phyloP scores from a whole-genome alignment of 2,888 invertebrate species.

The Sesia apiformis region DNA sequence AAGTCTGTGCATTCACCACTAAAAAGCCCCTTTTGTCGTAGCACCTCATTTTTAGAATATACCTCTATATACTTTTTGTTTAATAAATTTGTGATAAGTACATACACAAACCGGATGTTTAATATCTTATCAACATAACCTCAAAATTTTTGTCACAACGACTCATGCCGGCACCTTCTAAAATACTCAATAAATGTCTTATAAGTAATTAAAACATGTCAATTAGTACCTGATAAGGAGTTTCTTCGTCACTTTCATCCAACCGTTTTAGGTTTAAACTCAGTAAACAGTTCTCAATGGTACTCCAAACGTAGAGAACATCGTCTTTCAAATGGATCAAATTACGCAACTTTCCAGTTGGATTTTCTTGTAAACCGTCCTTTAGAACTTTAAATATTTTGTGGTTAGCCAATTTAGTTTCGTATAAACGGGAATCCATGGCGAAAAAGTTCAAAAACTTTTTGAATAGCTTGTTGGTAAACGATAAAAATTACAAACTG shows the following conservation, averaged over 20 bases:
- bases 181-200: too few species aligned
- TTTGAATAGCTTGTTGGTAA: neutral
- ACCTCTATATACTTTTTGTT: too few species aligned
- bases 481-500: constrained; percentile 8
- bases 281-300: constrained; percentile 76
- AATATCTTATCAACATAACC: too few species aligned
- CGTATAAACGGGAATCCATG: constrained; percentile 76
- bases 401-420: constrained; percentile 73
- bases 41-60: too few species aligned
- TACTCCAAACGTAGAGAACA: constrained; percentile 80
- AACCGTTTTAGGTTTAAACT: constrained; percentile 74
- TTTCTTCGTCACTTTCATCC: constrained; percentile 61
- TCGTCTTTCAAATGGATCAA: constrained; percentile 78
- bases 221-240: constrained; percentile 74
- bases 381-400: constrained; percentile 76
- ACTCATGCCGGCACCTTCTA: too few species aligned
- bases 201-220: too few species aligned
- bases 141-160: too few species aligned
- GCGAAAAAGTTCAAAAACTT: constrained; percentile 14
- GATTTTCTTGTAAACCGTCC: constrained; percentile 64
- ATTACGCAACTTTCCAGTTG: constrained; percentile 74
- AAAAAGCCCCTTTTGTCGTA: too few species aligned
- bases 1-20: too few species aligned
- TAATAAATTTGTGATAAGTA: too few species aligned
- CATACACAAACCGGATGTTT: too few species aligned